Evolutionary conservation across 2,888 invertebrate species (phyloP), one percentile per base, ranked within the genome.

Genomic region (Trachelus stipa): DNA sequence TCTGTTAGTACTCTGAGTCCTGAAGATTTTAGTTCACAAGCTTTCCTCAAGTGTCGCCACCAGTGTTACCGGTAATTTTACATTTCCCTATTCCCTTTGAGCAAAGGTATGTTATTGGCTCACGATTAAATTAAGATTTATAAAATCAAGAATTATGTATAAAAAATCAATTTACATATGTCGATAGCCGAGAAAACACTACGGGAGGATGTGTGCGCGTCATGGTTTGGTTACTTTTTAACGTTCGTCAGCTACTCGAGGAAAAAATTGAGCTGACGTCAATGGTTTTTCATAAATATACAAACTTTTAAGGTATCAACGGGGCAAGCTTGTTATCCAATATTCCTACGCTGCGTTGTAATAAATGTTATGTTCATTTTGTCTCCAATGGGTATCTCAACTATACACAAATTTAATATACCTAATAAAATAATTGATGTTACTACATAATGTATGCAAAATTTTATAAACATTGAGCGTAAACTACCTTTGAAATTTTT

Each of bases 401-500:
- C 6, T 6, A 15, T 15, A 56, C 9, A 23, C 1, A 23, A 23
- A 56, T 56, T 23, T 9, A 56, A 23, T 56, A 23, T 23, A 56
- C 9, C 1, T 56, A 56, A 56, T 23, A 56, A 56, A 9, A 56
- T 56, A 9, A 23, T 56, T 23, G 23, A 23, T 56, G 9, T 6
- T 23, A 23, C 2, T 9, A 0, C 2, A 56, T 23, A 23, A 56
- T 23, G 1, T 56, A 23, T 56, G 9, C 9, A 15, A 40, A 40
- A 6, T 40, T 40, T 1, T 23, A 23, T 40, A 40, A 40, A 40
- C 23, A 40, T 23, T 40, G 6, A 40, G 15, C 15, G 40, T 15
- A 23, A 56, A 23, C 23, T 80, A 80, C 77, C 81, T 79, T 81
- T 80, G 76, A 78, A 81, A 80, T 79, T 68, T 69, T 71, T 79